Conservation (phyloP, 2,888 invertebrate species). For the Endomychus coccineus region DNA sequence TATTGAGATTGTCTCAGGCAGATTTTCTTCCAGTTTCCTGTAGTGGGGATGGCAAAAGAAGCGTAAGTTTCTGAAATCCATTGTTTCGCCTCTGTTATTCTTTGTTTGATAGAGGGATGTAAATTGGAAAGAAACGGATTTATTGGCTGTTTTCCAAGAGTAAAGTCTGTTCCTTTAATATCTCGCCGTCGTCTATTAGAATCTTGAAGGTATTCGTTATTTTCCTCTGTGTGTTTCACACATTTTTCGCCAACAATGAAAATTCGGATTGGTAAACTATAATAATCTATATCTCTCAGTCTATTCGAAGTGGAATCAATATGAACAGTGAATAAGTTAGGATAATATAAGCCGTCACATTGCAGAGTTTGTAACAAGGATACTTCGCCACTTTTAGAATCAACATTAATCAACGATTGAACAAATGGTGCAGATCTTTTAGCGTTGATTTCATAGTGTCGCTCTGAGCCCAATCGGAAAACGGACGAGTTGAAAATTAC, state of each 20-base stretch:
- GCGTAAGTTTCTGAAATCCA: constrained; percentile 84
- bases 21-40: constrained; percentile 72
- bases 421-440: constrained; percentile 80
- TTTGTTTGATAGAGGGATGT: constrained; percentile 56
- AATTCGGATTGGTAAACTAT: constrained; percentile 69
- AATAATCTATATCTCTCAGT: constrained; percentile 72
- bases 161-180: constrained; percentile 7
- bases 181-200: constrained; percentile 24
- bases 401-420: constrained; percentile 66
- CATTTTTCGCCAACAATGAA: constrained; percentile 67
- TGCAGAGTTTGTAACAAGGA: constrained; percentile 63
- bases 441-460: constrained; percentile 70
- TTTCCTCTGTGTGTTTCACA: constrained; percentile 53
- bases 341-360: constrained; percentile 77
- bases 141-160: constrained; percentile 14
- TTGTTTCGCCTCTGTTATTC: constrained; percentile 69
- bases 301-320: constrained; percentile 79
- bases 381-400: constrained; percentile 66
- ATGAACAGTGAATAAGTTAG: constrained; percentile 77
- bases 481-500: constrained; percentile 73
- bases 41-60: constrained; percentile 79
- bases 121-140: constrained; percentile 39
- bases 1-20: constrained; percentile 74
- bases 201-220: constrained; percentile 43
- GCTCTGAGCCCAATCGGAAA: constrained; percentile 69